Evolutionary conservation across 1,140 invertebrate genomes (phyloP).

Genomic region (Pachyrhynchus sulphureomaculatus): DNA sequence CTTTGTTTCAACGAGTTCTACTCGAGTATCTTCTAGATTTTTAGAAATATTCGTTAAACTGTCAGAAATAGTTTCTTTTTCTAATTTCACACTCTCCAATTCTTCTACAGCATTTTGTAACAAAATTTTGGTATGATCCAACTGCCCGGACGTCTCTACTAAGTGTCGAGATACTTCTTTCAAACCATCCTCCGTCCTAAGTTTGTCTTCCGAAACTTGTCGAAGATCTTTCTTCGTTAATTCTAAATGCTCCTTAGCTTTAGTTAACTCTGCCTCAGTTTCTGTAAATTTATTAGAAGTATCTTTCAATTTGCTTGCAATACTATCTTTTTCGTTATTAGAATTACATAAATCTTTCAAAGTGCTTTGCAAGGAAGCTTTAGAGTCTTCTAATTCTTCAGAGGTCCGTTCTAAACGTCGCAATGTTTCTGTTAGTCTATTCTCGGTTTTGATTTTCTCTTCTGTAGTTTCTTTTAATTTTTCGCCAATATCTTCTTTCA

Average conservation of each 20-base stretch:
- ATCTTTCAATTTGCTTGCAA: background rate
- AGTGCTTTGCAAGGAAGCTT: conserved; percentile 1
- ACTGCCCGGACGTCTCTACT: background rate
- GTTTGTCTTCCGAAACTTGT: background rate
- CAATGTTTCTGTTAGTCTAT: background rate
- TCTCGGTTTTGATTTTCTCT: background rate
- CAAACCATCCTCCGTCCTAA: background rate
- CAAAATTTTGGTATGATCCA: background rate
- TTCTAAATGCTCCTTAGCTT: too few relatives aligned
- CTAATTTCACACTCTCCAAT: background rate
- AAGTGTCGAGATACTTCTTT: background rate
- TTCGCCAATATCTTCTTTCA: too few relatives aligned
- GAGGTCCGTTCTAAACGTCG: background rate
- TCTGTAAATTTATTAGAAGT: background rate
- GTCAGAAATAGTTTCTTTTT: background rate
- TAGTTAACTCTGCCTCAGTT: background rate
- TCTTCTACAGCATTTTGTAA: background rate
- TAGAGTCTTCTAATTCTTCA: conserved; percentile 11
- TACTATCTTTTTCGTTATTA: background rate
- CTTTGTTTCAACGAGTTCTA: background rate
- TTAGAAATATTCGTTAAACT: background rate
- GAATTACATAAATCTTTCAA: conserved; percentile 1
- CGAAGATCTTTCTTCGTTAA: too few relatives aligned
- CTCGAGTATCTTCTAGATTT: too few relatives aligned
- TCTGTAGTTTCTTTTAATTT: too few relatives aligned